Conservation (phyloP, 37 sponge, comb jelly and placozoan genomes). For the Axinella damicornis region DNA sequence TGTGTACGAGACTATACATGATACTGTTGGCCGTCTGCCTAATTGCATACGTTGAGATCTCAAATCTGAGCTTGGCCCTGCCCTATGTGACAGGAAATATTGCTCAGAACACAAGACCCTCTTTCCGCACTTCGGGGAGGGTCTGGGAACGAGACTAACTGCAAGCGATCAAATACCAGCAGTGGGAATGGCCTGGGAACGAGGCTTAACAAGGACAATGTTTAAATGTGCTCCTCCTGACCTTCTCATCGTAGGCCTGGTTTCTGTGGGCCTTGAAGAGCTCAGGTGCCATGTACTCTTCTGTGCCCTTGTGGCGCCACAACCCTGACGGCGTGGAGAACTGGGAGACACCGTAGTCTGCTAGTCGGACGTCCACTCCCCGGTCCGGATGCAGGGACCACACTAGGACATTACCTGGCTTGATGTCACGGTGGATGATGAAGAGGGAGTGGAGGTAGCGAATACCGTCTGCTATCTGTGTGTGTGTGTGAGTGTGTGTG, state of each 20-base stretch:
- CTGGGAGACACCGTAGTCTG: slow-evolving; percentile 76
- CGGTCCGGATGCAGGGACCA: slow-evolving; percentile 51
- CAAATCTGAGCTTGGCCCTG: no score
- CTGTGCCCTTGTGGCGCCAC: slow-evolving; percentile 53
- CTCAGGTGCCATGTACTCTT: slow-evolving; percentile 86
- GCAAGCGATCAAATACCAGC: no score
- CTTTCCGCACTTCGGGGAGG: no score
- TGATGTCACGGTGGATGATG: slow-evolving; percentile 78
- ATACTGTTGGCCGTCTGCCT: no score
- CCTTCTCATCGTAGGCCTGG: slow-evolving; percentile 68
- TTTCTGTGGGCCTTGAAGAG: slow-evolving; percentile 26
- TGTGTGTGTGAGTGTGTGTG: neutral
- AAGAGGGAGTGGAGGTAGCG: slow-evolving; percentile 72
- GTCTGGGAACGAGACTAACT: no score
- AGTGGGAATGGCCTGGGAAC: no score
- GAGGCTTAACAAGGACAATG: no score
- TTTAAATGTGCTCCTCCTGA: slow-evolving; percentile 11
- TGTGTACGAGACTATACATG: no score
- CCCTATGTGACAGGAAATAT: no score
- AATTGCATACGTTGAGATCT: no score
- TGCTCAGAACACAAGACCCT: no score
- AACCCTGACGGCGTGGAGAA: slow-evolving; percentile 64
- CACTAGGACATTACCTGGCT: slow-evolving; percentile 69
- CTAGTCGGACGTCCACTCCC: slow-evolving; percentile 52
- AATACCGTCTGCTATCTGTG: slow-evolving; percentile 72